Base-by-base conservation (phyloP, 2,797 vertebrate genomes). In the Acanthopagrus latus region DNA sequence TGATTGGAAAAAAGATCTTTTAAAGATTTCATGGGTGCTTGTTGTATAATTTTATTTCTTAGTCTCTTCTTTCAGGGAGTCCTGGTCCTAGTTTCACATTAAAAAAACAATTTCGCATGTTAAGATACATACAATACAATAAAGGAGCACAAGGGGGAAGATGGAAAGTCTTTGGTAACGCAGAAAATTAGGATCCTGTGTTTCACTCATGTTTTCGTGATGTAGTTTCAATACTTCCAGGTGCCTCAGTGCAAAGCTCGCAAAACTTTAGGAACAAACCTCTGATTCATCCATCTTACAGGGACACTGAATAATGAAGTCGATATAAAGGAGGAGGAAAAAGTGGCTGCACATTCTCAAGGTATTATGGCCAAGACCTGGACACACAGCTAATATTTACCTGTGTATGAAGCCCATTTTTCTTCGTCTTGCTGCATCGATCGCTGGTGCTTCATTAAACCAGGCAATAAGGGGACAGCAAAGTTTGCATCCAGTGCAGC, bases 391-490 rank as follows among this genome's bases (percentile, higher is more conserved):
- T 79, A 71, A 83, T 82, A 81, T 89, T 80, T 85, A 86, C 55
- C 58, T 46, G 55, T 59, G 76, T 79, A 82, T 73, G 78, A 83
- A 71, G 46, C 78, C 78, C 81, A 80, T 91, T 90, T 81, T 83
- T 88, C 90, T 86, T 86, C 33, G 0, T 71, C 66, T 71, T 59
- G 27, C 68, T 46, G 14, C 83, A 92, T 93, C 70, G 86, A 92
- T 92, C 25, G 52, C 12, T 33, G 44, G 65, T 23, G 83, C 82
- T 90, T 92, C 81, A 90, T 92, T 92, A 90, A 91, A 86, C 52
- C 71, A 63, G 47, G 46, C 81, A 88, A 88, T 89, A 87, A 88
- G 71, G 71, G 80, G 72, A 89, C 71, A 82, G 59, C 27, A 43
- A 75, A 88, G 64, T 71, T 38, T 70, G 54, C 64, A 77, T 85